Percentiles rank a stretch among this genome's conserved stretches.
Evolutionary conservation across 2,113 vertebrate genomes (phyloP).

Genomic region (Sturnus vulgaris): DNA sequence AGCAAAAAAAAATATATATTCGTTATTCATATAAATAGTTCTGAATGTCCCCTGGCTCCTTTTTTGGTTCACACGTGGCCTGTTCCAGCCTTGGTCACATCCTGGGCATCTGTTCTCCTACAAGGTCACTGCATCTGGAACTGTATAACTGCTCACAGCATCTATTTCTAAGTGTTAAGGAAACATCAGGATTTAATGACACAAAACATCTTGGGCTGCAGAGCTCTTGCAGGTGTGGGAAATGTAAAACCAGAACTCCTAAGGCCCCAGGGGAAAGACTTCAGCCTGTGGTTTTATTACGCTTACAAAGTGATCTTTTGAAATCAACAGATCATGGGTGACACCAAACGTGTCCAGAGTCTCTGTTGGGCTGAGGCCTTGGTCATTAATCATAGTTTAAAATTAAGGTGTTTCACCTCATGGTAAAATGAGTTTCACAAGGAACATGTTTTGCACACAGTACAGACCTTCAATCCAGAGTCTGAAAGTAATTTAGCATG

Average conservation of each 20-base stretch:
- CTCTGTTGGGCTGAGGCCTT: not conserved
- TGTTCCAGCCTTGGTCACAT: not conserved
- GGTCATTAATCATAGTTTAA: not conserved
- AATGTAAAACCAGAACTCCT: not conserved
- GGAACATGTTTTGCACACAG: rapidly evolving
- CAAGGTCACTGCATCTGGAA: not conserved
- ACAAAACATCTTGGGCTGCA: not conserved
- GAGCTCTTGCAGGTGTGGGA: not conserved
- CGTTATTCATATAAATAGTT: not conserved
- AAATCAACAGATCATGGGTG: not conserved
- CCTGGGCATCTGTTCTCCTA: not conserved
- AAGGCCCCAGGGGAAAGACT: not conserved
- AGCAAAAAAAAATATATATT: not conserved
- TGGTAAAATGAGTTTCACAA: not conserved
- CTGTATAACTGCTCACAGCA: not conserved
- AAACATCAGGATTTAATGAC: not conserved
- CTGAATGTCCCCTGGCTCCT: not conserved
- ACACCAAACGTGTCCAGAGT: too few relatives aligned
- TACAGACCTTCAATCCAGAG: not conserved
- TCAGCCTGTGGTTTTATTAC: not conserved
- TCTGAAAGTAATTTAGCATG: not conserved
- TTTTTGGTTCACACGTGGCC: rapidly evolving
- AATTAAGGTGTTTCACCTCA: not conserved
- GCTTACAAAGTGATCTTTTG: not conserved
- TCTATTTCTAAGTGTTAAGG: not conserved